These are phyloP conservation scores for Danaus melanippus DNA, from an alignment of 1,140 invertebrate genomes.

Conservation along the genomic window DNA sequence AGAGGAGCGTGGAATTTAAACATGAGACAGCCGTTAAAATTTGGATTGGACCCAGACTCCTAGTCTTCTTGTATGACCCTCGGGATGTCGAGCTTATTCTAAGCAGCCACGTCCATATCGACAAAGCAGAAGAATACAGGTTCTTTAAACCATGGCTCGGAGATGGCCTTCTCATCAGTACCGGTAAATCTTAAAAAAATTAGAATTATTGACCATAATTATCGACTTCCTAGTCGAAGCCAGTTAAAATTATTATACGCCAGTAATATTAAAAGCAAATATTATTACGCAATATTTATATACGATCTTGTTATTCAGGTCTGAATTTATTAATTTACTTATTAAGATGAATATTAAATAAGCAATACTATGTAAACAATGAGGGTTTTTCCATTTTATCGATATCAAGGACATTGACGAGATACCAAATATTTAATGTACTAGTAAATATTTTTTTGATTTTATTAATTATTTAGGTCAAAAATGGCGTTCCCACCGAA, in stretches of 20 bases:
- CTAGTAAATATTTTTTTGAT: background rate
- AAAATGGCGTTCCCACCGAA: conserved; percentile 86
- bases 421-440: too few species aligned
- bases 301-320: too few species aligned
- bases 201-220: too few species aligned
- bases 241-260: too few species aligned
- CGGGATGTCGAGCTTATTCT: conserved; percentile 82
- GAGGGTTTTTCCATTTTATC: too few species aligned
- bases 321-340: too few species aligned
- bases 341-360: too few species aligned
- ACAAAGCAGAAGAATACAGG: conserved; percentile 80
- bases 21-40: conserved; percentile 74
- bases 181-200: conserved; percentile 69
- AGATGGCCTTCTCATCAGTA: conserved; percentile 82
- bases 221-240: too few species aligned
- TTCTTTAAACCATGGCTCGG: conserved; percentile 84
- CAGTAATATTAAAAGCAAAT: too few species aligned
- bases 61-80: conserved; percentile 81
- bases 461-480: conserved; percentile 68
- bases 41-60: conserved; percentile 82
- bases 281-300: too few species aligned
- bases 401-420: too few species aligned
- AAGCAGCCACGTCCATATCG: conserved; percentile 82
- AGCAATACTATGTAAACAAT: too few species aligned
- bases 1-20: conserved; percentile 73